phyloP scores from a whole-genome alignment of 1,140 invertebrate species.

The Drosophila bocki region DNA sequence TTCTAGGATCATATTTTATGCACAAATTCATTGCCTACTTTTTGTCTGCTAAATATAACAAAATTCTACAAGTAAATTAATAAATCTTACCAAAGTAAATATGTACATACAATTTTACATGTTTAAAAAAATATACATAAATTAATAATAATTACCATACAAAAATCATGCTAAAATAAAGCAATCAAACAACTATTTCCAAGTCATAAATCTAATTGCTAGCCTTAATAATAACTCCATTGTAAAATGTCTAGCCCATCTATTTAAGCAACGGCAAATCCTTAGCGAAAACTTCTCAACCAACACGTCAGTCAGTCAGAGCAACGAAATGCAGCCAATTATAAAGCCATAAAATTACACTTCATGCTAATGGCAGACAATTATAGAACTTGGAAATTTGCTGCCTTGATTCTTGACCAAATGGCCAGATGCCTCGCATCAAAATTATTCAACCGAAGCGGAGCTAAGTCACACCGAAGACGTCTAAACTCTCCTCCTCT shows the following conservation, averaged over 20 bases:
- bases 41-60: not conserved
- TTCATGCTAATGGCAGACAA: conserved; percentile 45
- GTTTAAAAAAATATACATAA: not conserved
- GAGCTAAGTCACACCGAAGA: conserved; percentile 1
- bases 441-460: conserved; percentile 41
- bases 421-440: conserved; percentile 27
- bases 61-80: not conserved
- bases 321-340: conserved; percentile 34
- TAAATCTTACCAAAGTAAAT: not conserved
- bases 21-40: not conserved
- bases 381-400: conserved; percentile 32
- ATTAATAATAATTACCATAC: not conserved
- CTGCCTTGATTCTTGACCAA: conserved; percentile 42
- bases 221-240: conserved; percentile 9
- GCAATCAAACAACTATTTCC: not conserved
- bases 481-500: conserved; percentile 8
- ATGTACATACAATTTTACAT: not conserved
- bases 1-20: too few species aligned
- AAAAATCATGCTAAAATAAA: not conserved
- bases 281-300: conserved; percentile 3
- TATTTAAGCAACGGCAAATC: conserved; percentile 7
- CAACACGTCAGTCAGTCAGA: conserved; percentile 13
- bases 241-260: not conserved
- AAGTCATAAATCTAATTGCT: not conserved
- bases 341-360: conserved; percentile 54